Evolutionary conservation across 2,113 vertebrate species (phyloP), one percentile per base, ranked within the genome.

Genomic region (Shinisaurus crocodilurus): DNA sequence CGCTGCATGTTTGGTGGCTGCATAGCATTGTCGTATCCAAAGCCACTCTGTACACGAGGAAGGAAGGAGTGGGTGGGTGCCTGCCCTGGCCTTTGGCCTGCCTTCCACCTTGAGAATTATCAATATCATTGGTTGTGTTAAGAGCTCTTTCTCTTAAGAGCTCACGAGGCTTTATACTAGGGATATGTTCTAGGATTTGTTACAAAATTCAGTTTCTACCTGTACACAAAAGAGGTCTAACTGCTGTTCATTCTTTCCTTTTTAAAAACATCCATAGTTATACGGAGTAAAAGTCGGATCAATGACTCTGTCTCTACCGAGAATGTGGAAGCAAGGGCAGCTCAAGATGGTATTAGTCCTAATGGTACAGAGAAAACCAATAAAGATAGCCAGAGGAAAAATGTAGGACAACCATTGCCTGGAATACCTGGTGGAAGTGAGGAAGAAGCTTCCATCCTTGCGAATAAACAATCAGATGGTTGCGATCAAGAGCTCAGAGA

Each of bases 231-330:
- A 20, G 29, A 54, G 67, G 16, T 72, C 54, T 23, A 88, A 84
- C 80, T 50, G 72, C 48, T 27, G 63, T 89, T 77, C 0, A 0
- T 23, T 90, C 79, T 86, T 57, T 60, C 88, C 20, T 88, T 92
- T 91, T 43, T 91, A 86, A 72, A 1, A 67, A 29, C 2, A 72
- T 37, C 91, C 91, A 9, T 23, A 93, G 95, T 5, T 90, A 87
- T 93, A 91, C 89, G 87, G 72, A 93, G 50, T 0, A n/a, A 75
- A 88, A 74, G 50, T 43, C 82, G 90, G 88, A 76, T 76, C 91
- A 88, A 32, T 75, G 92, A 86, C 9, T 29, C 27, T 93, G 12
- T 13, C 6, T 0, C 4, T 45, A 85, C 75, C 45, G 91, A 94
- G 7, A 37, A 34, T 91, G 89, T 93, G 89, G 86, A 83, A 25